phyloP scores from a whole-genome alignment of 2,797 vertebrate species.

The Merluccius polli region DNA sequence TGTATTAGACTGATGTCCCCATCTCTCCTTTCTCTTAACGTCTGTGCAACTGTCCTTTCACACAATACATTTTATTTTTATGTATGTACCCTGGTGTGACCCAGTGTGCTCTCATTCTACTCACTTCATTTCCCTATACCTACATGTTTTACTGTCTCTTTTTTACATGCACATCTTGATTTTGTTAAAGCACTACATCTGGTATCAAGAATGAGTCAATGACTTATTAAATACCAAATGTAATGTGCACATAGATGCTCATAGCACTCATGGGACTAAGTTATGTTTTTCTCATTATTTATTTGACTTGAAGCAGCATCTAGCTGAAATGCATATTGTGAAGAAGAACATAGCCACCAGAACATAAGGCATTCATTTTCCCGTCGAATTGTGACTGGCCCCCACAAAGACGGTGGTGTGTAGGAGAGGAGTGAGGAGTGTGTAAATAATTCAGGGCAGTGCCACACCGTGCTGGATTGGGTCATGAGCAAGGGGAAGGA shows the following conservation, averaged over 20 bases:
- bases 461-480: slow-evolving; percentile 52
- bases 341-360: background rate
- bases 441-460: slow-evolving; percentile 70
- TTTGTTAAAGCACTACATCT: background rate
- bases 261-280: background rate
- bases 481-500: slow-evolving; percentile 53
- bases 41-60: background rate
- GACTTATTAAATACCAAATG: background rate
- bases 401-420: background rate
- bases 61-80: background rate
- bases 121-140: background rate
- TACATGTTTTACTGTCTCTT: background rate
- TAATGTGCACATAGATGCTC: background rate
- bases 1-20: background rate
- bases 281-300: background rate
- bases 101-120: background rate
- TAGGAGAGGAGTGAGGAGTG: slow-evolving; percentile 37
- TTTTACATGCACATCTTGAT: background rate
- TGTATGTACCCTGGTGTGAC: background rate
- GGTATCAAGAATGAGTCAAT: background rate
- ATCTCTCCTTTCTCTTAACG: background rate
- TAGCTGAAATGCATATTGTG: background rate
- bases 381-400: background rate
- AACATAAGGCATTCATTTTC: background rate
- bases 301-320: too few relatives aligned